phyloP scores from a whole-genome alignment of 2,888 invertebrate genomes.

The Synanthedon formicaeformis region DNA sequence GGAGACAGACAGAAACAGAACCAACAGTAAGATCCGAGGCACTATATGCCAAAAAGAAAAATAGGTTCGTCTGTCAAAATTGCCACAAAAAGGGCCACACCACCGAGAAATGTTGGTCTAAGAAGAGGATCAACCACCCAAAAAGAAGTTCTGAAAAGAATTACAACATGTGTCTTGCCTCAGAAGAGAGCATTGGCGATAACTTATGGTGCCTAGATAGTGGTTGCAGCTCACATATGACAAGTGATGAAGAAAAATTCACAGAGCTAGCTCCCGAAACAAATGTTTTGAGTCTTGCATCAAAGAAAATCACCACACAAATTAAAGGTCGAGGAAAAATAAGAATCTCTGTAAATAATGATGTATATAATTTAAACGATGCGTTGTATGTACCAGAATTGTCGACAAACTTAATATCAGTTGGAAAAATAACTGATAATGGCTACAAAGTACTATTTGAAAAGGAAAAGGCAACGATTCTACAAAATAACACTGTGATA shows the following conservation, averaged over 20 bases:
- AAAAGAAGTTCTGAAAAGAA: not conserved
- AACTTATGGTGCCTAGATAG: too few relatives aligned
- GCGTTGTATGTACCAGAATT: not conserved
- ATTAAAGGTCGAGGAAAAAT: not conserved
- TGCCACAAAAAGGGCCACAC: constrained; percentile 3
- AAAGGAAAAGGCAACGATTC: not conserved
- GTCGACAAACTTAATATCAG: constrained; percentile 1
- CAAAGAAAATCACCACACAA: too few relatives aligned
- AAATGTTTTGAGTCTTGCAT: too few relatives aligned
- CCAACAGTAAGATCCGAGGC: too few relatives aligned
- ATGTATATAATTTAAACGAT: too few relatives aligned
- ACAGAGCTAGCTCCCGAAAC: too few relatives aligned
- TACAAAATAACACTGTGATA: too few relatives aligned
- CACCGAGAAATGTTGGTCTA: not conserved
- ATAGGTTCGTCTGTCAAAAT: not conserved
- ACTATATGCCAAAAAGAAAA: not conserved
- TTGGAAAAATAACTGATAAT: constrained; percentile 3
- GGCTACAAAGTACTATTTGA: constrained; percentile 1
- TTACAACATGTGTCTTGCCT: not conserved
- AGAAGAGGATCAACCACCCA: not conserved
- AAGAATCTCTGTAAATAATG: not conserved
- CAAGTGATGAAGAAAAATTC: too few relatives aligned
- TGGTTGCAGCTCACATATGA: too few relatives aligned
- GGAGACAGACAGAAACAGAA: constrained; percentile 6
- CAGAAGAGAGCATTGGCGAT: not conserved